These are phyloP conservation scores for Sesamia nonagrioides DNA, from an alignment of 1,140 invertebrate species.

Conservation along the genomic window DNA sequence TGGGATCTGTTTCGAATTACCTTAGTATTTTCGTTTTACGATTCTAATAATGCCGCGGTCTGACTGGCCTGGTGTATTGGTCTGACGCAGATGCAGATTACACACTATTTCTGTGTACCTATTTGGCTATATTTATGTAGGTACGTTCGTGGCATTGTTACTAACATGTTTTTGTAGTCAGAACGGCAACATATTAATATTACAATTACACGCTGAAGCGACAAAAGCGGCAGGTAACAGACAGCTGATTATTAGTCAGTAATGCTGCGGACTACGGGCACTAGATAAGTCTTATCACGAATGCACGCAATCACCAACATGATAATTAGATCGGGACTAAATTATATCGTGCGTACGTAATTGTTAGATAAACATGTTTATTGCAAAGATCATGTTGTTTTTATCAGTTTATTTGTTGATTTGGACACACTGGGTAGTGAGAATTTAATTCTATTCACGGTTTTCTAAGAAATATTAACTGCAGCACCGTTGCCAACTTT, in stretches of 20 bases:
- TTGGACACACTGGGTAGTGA: not conserved
- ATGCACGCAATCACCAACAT: slow-evolving; percentile 50
- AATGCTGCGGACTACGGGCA: slow-evolving; percentile 45
- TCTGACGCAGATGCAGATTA: slow-evolving; percentile 32
- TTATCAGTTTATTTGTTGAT: not conserved
- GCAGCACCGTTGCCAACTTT: too few relatives aligned
- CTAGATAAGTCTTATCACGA: slow-evolving; percentile 60
- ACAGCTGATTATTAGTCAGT: slow-evolving; percentile 53
- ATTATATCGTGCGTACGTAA: slow-evolving; percentile 19
- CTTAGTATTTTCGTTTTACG: slow-evolving; percentile 35
- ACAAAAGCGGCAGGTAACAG: slow-evolving; percentile 50
- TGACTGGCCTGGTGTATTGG: slow-evolving; percentile 22
- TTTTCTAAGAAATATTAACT: too few relatives aligned
- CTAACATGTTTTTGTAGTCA: slow-evolving; percentile 11
- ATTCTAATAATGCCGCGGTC: slow-evolving; percentile 23
- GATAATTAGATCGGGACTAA: slow-evolving; percentile 55
- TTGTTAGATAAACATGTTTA: slow-evolving; percentile 35
- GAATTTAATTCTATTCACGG: too few relatives aligned
- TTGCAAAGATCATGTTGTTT: slow-evolving; percentile 16
- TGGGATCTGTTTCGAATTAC: slow-evolving; percentile 44
- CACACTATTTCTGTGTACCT: not conserved
- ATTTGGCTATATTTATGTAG: not conserved
- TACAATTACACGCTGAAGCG: slow-evolving; percentile 35
- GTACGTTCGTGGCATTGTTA: slow-evolving; percentile 28
- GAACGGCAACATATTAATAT: not conserved